Evolutionary conservation across 2,888 invertebrate species (phyloP), one percentile per base, ranked within the genome.

Genomic region (Sphecodes monilicornis): DNA sequence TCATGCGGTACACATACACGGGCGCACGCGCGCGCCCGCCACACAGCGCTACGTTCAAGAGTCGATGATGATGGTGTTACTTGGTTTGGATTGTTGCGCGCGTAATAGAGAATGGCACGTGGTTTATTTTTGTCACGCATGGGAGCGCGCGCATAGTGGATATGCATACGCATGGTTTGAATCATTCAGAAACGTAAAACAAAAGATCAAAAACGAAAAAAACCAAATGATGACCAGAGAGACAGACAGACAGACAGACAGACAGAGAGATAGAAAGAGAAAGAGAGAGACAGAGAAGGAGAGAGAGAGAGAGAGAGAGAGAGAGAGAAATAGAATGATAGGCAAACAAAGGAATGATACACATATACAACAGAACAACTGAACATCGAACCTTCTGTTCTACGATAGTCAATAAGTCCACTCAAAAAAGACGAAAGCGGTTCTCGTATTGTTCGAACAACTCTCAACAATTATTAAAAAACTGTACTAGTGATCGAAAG

Each of bases 341-440:
- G 71, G 75, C 70, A 73, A 82, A 82, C 68, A 84, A 82, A 77
- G 83, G 76, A 82, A 73, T 82, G 76, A 83, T 43, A 73, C 72
- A 68, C 82, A 81, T 75, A 64, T 76, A 82, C 69, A 60, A 72
- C 71, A 85, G 43, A 66, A 73, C 11, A 90, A 89, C 80, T 89
- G 82, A 90, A 90, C 89, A 89, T 88, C 80, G 84, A 89, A 84
- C 83, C 80, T 85, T 90, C 84, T 85, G 74, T 83, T 89, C 89
- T 85, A 86, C 82, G 85, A 89, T 85, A 87, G 82, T 89, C 89
- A 29, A 86, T 89, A 90, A 86, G 80, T 87, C 80, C 87, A 85
- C 80, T 84, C 64, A 81, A 75, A 60, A 78, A 86, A 84, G 73
- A 80, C 85, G 77, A 87, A 90, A 88, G 90, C 89, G 70, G 26